Evolutionary conservation across 2,888 invertebrate genomes (phyloP).

Genomic region (Stegophylla sp.): DNA sequence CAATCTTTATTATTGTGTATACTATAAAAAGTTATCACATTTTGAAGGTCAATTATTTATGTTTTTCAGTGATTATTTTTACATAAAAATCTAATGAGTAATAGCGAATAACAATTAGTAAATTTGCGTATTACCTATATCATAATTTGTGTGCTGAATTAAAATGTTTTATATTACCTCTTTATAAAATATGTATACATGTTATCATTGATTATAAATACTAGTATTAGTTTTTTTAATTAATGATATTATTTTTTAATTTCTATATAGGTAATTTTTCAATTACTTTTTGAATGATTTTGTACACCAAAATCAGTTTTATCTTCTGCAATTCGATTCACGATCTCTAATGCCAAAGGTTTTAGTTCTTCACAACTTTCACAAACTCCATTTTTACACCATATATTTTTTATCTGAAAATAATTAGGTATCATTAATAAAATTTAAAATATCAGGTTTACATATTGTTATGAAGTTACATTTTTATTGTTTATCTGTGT

Average conservation of each 20-base stretch:
- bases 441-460: too few species aligned
- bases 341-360: conserved; percentile 38
- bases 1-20: conserved; percentile 12
- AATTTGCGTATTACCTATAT: not conserved
- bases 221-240: too few species aligned
- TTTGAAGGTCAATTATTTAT: conserved; percentile 45
- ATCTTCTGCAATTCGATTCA: conserved; percentile 40
- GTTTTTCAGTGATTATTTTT: not conserved
- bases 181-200: not conserved
- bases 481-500: conserved; percentile 27
- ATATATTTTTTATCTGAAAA: conserved; percentile 36
- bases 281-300: conserved; percentile 44
- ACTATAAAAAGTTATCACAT: conserved; percentile 4
- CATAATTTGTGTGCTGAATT: not conserved
- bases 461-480: conserved; percentile 5
- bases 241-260: too few species aligned
- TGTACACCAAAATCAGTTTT: conserved; percentile 25
- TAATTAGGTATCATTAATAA: too few species aligned
- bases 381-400: conserved; percentile 50
- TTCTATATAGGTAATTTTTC: not conserved
- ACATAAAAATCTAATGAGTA: not conserved
- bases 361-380: conserved; percentile 40
- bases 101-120: not conserved
- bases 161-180: not conserved
- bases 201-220: not conserved